Evolutionary conservation across 2,113 vertebrate species (phyloP).

Genomic region (Oreochromis niloticus): DNA sequence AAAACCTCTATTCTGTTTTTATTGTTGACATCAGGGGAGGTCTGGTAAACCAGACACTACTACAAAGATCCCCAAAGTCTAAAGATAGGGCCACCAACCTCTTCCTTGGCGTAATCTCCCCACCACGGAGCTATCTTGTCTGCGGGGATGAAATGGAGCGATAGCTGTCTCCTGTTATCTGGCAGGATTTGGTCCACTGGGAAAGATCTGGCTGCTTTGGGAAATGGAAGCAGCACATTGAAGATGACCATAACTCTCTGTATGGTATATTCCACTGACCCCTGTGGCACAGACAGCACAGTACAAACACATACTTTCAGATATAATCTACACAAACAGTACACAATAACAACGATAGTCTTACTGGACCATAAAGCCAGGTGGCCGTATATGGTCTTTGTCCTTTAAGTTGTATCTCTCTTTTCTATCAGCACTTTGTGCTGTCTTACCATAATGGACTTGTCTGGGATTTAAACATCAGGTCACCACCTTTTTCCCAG

Average conservation of each 20-base stretch:
- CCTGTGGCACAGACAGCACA: slow-evolving; percentile 5
- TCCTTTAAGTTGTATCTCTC: slow-evolving; percentile 50
- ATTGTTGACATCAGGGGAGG: slow-evolving; percentile 32
- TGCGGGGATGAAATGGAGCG: slow-evolving; percentile 55
- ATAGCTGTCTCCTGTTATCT: slow-evolving; percentile 66
- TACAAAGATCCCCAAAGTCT: slow-evolving; percentile 37
- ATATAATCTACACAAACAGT: background rate
- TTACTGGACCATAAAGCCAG: slow-evolving; percentile 24
- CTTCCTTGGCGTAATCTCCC: slow-evolving; percentile 52
- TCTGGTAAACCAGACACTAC: slow-evolving; percentile 40
- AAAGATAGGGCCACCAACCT: slow-evolving; percentile 26
- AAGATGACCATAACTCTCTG: slow-evolving; percentile 49
- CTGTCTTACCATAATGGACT: slow-evolving; percentile 63
- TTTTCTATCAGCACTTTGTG: slow-evolving; percentile 51
- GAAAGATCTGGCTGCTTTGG: slow-evolving; percentile 43
- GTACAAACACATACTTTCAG: background rate
- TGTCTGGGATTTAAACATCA: slow-evolving; percentile 58
- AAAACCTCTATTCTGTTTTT: slow-evolving; percentile 5
- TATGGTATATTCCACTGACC: slow-evolving; percentile 19
- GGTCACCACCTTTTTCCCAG: slow-evolving; percentile 51
- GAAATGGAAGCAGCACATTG: slow-evolving; percentile 22
- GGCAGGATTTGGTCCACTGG: slow-evolving; percentile 53
- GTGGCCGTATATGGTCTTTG: slow-evolving; percentile 51
- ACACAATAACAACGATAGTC: slow-evolving; percentile 1
- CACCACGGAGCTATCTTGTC: slow-evolving; percentile 22